These are phyloP conservation scores for Sander vitreus DNA, from an alignment of 2,113 vertebrate genomes.

Conservation along the genomic window DNA sequence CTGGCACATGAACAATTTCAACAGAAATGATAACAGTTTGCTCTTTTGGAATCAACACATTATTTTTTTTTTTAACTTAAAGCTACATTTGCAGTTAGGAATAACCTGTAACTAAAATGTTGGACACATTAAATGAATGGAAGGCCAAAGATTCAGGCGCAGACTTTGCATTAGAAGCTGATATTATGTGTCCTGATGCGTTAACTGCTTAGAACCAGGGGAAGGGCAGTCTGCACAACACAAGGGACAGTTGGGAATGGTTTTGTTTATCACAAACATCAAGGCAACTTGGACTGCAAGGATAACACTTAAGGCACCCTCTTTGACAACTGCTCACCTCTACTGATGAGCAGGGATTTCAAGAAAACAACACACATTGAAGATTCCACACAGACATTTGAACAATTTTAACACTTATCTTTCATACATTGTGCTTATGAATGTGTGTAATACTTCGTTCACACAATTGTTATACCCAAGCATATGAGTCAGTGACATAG, in stretches of 20 bases:
- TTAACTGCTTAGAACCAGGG: background rate
- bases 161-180: conserved; percentile 14
- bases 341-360: conserved; percentile 44
- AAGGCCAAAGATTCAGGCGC: conserved; percentile 38
- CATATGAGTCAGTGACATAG: conserved; percentile 1
- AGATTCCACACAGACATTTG: conserved; percentile 21
- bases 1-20: conserved; percentile 51
- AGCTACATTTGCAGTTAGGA: conserved; percentile 8
- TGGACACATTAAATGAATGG: conserved; percentile 39
- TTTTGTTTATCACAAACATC: conserved; percentile 58
- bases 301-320: conserved; percentile 80
- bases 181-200: conserved; percentile 7
- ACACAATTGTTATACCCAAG: background rate
- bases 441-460: conserved; percentile 41
- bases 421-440: conserved; percentile 58
- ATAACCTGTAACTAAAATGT: background rate
- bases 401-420: conserved; percentile 53
- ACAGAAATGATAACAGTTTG: conserved; percentile 29
- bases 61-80: background rate
- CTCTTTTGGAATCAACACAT: conserved; percentile 26
- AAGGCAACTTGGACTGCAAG: conserved; percentile 76
- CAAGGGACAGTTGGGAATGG: conserved; percentile 1
- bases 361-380: conserved; percentile 10
- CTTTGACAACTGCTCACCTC: conserved; percentile 33
- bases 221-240: conserved; percentile 21